Evolutionary conservation across 2,113 vertebrate species (phyloP), one percentile per base, ranked within the genome.

Genomic region (Parotia lawesii): DNA sequence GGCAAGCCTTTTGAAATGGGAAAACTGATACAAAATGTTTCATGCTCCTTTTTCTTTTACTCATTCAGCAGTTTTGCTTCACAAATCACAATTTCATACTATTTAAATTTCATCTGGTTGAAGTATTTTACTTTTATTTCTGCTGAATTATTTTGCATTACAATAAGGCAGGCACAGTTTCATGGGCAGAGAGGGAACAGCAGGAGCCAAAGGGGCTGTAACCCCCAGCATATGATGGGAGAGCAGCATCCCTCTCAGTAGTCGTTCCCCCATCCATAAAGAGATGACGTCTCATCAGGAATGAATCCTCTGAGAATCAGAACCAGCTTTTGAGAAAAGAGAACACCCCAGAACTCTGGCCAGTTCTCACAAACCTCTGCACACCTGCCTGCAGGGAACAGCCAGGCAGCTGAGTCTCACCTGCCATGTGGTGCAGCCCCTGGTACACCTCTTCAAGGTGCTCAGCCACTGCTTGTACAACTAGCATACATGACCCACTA

Each of bases 41-140:
- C 72, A 76, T 87, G 60, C 93, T 94, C 85, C 92, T 85, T 95
- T 77, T 92, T 85, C 88, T 97, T 97, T 97, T 94, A 96, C 92
- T 89, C 92, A 67, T 95, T 95, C 94, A 89, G 84, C 89, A 93
- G 94, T 97, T 96, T 95, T 94, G 48, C 51, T 90, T 95, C 92
- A 96, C 89, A 96, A 97, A 94, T 94, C 93, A 96, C 77, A 94
- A 89, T 73, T 96, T 94, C 88, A 62, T 77, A 91, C 62, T 76
- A 83, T 95, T 95, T 80, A 45, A 90, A 97, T 96, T 95, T 84
- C 25, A 81, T 87, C 96, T 95, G 87, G 94, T 87, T 96, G 73
- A 95, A 84, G 37, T 74, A 56, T 79, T 96, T 85, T 84, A 91
- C 95, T 94, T 95, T 95, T 89, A 87, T 57, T 87, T 70, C 71